Base-by-base conservation (phyloP, 1,140 invertebrate genomes). In the Hestina assimilis region DNA sequence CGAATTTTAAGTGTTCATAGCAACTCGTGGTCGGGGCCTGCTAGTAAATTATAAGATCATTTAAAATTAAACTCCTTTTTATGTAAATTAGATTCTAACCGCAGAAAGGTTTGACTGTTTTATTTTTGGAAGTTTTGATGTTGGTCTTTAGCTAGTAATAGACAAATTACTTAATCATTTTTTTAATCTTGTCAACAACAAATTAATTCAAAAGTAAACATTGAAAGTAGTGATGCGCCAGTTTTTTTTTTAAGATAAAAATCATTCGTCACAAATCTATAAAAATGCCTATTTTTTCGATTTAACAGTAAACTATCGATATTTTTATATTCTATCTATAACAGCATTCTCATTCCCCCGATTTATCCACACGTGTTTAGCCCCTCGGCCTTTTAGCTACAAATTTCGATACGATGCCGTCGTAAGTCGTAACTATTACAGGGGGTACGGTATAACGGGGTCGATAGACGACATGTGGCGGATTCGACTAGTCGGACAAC, bases 291-390 rank as follows among this genome's bases (percentile, higher is more conserved):
- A 12, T 17, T 17, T 38, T 17, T 6, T n/a, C n/a, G 5, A 38
- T 17, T 38, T 17, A 17, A 19, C 8, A n/a, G 19, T 38, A 19
- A 38, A 38, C 9, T 38, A 38, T 19, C 17, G 33, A 9, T 31
- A 38, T 38, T 19, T 9, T 9, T 20, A 15, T 35, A 35, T 35
- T 2, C 4, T 7, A 35, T 35, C 31, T 35, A 14, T 35, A 14
- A 17, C 14, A 35, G 12, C 31, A 35, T 35, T 35, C 31, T 12
- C 31, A 31, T 47, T 56, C 53, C 24, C 35, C 42, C 15, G 24
- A 35, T 53, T 56, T 43, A 62, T 33, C 31, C 26, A 28, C 53
- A 62, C 53, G 55, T 62, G 59, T 46, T 48, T 31, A 42, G 53
- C 46, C 40, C 51, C 43, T 35, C 48, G 42, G 48, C 43, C 50